phyloP scores from a whole-genome alignment of 2,888 invertebrate species.

The Dasypolia templi region DNA sequence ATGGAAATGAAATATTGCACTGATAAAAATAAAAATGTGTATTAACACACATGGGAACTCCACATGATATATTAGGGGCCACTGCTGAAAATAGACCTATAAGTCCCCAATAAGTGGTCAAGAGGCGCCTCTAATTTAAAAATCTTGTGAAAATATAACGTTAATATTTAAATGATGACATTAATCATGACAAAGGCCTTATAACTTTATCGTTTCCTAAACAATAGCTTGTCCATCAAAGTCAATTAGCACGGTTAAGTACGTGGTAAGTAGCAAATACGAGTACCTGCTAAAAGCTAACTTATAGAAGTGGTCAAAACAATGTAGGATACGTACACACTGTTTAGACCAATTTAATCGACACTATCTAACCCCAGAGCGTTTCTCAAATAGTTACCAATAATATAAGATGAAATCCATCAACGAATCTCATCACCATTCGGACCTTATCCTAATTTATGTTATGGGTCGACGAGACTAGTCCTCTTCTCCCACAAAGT shows the following conservation, averaged over 20 bases:
- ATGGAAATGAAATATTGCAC: constrained; percentile 44
- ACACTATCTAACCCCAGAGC: background rate
- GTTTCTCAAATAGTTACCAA: background rate
- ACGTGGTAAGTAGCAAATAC: constrained; percentile 17
- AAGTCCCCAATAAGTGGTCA: background rate
- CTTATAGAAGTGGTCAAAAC: constrained; percentile 27
- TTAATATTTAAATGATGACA: constrained; percentile 10
- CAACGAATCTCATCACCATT: background rate
- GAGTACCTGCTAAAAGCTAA: background rate
- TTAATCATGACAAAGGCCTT: constrained; percentile 26
- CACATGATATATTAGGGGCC: constrained; percentile 16
- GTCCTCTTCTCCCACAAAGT: background rate
- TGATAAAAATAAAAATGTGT: constrained; percentile 46
- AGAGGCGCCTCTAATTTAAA: background rate
- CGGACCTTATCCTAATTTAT: background rate
- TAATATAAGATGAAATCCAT: background rate
- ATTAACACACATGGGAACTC: constrained; percentile 23
- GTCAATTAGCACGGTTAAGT: constrained; percentile 42
- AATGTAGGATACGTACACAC: constrained; percentile 6
- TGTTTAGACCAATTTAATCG: no score
- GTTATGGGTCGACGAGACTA: background rate
- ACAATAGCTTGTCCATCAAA: constrained; percentile 26
- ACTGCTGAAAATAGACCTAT: background rate
- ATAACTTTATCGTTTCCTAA: constrained; percentile 30
- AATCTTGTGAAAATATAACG: background rate